Evolutionary conservation across 2,888 invertebrate genomes (phyloP), one percentile per base, ranked within the genome.

Genomic region (Meghimatium bilineatum): DNA sequence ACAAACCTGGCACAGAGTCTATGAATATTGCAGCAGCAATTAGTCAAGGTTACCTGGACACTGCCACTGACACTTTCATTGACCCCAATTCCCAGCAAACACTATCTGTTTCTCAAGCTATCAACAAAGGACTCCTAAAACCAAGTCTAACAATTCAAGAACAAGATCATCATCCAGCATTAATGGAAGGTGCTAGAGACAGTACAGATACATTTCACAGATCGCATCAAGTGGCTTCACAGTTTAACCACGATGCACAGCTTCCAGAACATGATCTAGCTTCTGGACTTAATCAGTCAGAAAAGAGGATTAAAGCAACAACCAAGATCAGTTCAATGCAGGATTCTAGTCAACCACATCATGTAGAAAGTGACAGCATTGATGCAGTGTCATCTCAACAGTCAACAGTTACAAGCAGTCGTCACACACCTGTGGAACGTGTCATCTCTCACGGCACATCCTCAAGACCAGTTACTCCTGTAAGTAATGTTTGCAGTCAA

Each of bases 41-140:
- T 14, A 85, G 85, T n/a, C 75, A 81, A 52, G 87, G 89, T 0
- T 79, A 88, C 14, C 87, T 92, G 69, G 88, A 90, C 83, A 80
- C 88, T 77, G 87, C 88, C 12, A 83, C 80, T 67, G 91, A 90
- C 26, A 89, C 80, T 20, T 90, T 89, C 81, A 89, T 83, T 44
- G 89, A 91, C 67, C 88, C 89, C 38, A 49, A 86, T 44, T 86
- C 88, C 49, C 89, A 88, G 20, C 83, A 87, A 26, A 80, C 83
- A 29, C 82, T 89, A 84, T 89, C 89, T 75, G 95, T 97, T 95
- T 91, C 89, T 80, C 90, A 92, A 66, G 93, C 94, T 12, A 89
- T 94, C 69, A 89, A 91, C 44, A 90, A 95, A 69, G 96, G 96
- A 85, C 87, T 88, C 29, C 87, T 91, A 66, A 82, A 83, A 20